Percentiles rank a stretch among this genome's conserved stretches.
Evolutionary conservation across 92 coral and sea anemone genomes (phyloP).

Genomic region (Phenganax marumi): DNA sequence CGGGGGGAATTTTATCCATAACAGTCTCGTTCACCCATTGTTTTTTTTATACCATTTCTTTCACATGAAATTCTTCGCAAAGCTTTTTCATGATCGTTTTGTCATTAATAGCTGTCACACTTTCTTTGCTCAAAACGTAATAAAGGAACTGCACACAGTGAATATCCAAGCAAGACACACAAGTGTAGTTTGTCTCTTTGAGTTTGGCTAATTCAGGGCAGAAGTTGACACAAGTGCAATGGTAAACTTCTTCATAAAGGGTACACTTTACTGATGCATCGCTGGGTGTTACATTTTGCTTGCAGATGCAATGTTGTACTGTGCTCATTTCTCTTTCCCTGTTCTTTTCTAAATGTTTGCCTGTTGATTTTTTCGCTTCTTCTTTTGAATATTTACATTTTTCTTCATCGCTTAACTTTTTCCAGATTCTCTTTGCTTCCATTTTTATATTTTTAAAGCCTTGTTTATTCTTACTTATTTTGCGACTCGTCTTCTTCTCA

Average conservation of each 20-base stretch:
- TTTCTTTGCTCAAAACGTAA: not conserved
- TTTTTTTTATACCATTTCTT: too few species aligned
- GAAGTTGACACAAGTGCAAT: constrained; percentile 24
- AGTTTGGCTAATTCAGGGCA: not conserved
- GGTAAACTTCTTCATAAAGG: not conserved
- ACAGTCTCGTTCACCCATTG: not conserved
- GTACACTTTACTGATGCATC: not conserved
- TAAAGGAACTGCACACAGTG: not conserved
- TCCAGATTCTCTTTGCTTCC: too few species aligned
- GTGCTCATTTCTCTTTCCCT: not conserved
- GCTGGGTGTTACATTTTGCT: not conserved
- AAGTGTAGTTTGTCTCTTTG: not conserved
- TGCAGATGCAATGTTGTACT: constrained; percentile 2
- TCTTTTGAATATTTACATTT: not conserved
- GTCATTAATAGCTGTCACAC: not conserved
- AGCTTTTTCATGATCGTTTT: not conserved
- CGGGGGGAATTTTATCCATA: not conserved
- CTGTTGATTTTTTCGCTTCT: not conserved
- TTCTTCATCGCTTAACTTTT: not conserved
- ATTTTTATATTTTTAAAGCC: not conserved
- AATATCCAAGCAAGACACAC: not conserved
- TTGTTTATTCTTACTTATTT: not conserved
- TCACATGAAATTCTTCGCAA: too few species aligned
- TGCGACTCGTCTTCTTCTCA: not conserved
- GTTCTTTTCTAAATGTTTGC: not conserved